Conservation (phyloP, 1,140 invertebrate species). For the Phymorhynchus buccinoides region DNA sequence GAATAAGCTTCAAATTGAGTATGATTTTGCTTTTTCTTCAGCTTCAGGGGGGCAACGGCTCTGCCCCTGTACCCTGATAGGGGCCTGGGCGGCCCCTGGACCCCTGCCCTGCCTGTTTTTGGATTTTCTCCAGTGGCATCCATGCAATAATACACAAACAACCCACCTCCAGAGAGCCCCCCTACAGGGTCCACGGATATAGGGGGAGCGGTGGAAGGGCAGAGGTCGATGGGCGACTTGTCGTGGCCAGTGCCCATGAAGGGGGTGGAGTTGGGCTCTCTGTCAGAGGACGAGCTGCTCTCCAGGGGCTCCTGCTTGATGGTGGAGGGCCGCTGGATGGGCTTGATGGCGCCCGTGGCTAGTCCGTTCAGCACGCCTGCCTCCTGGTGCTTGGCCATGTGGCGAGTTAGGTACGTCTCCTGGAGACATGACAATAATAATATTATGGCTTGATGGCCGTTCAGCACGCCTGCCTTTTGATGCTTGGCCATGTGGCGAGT, state of each 20-base stretch:
- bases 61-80: too few relatives aligned
- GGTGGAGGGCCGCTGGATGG: background rate
- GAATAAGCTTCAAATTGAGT: too few relatives aligned
- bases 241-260: background rate
- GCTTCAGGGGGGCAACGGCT: too few relatives aligned
- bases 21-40: too few relatives aligned
- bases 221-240: constrained; percentile 1
- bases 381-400: constrained; percentile 94
- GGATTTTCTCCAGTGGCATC: too few relatives aligned
- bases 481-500: constrained; percentile 99
- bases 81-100: too few relatives aligned
- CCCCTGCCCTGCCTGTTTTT: too few relatives aligned
- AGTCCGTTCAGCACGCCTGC: constrained; percentile 47
- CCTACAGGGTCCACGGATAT: background rate
- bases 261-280: constrained; percentile 18
- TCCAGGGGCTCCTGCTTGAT: constrained; percentile 72
- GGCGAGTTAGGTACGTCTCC: constrained; percentile 98
- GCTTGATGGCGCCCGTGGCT: constrained; percentile 35
- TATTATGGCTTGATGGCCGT: too few relatives aligned
- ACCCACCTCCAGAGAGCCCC: background rate
- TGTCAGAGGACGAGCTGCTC: background rate
- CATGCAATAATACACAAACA: too few relatives aligned
- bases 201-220: background rate
- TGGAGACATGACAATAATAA: too few relatives aligned
- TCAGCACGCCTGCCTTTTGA: constrained; percentile 61